These are phyloP conservation scores for Caenorhabditis becei DNA, from an alignment of 2,888 invertebrate genomes.

Conservation along the genomic window DNA sequence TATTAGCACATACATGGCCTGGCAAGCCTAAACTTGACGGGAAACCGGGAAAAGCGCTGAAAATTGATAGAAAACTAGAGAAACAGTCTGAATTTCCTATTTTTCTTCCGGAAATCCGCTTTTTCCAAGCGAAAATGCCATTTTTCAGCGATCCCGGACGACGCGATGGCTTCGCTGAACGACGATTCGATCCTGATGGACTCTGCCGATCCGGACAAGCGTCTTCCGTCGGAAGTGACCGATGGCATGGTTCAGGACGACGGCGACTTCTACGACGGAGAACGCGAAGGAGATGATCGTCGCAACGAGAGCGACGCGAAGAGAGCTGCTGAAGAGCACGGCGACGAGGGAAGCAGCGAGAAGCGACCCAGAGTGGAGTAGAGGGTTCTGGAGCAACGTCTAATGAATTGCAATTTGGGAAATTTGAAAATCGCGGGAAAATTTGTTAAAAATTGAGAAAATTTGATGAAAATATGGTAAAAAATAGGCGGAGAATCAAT, in stretches of 20 bases:
- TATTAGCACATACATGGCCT: too few relatives aligned
- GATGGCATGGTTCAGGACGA: slow-evolving; percentile 67
- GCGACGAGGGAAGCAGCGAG: not conserved
- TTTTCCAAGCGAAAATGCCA: too few relatives aligned
- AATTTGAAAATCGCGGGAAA: too few relatives aligned
- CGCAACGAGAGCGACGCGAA: slow-evolving; percentile 69
- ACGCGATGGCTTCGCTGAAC: slow-evolving; percentile 72
- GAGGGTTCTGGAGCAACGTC: not conserved
- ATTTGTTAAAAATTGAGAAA: not conserved
- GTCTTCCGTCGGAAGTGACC: slow-evolving; percentile 60
- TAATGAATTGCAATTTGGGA: too few relatives aligned
- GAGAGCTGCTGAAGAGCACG: slow-evolving; percentile 56
- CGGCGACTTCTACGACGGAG: slow-evolving; percentile 73
- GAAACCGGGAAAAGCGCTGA: too few relatives aligned
- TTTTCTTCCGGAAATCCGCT: too few relatives aligned
- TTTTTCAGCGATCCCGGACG: slow-evolving; percentile 73
- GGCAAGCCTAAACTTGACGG: too few relatives aligned
- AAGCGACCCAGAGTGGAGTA: slow-evolving; percentile 29
- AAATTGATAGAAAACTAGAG: not conserved
- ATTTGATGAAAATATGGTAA: too few relatives aligned
- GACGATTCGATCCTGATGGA: slow-evolving; percentile 65
- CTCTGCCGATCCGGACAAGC: slow-evolving; percentile 75
- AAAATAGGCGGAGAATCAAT: too few relatives aligned
- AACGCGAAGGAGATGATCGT: slow-evolving; percentile 70
- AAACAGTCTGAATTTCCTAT: not conserved